These are phyloP conservation scores for Pandemis cinnamomeana DNA, from an alignment of 2,888 invertebrate genomes.

Conservation along the genomic window DNA sequence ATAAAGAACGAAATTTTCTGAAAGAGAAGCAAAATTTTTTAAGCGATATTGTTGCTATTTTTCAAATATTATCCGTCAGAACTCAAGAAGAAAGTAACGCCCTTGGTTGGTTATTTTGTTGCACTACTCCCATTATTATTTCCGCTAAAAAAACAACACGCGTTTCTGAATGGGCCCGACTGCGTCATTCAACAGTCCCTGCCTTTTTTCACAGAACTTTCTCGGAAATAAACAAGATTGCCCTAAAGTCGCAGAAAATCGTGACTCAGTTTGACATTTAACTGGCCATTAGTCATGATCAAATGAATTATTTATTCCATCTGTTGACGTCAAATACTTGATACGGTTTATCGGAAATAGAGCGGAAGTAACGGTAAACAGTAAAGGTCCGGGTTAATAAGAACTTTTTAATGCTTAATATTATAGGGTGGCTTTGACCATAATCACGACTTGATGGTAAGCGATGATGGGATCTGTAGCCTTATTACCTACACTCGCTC, in stretches of 20 bases:
- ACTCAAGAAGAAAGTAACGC: neutral
- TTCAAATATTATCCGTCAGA: neutral
- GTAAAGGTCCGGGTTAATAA: neutral
- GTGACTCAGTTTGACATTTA: constrained; percentile 28
- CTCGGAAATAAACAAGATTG: constrained; percentile 15
- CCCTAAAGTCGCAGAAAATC: constrained; percentile 36
- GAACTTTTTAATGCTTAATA: neutral
- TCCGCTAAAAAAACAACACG: constrained; percentile 19
- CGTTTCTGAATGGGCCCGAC: constrained; percentile 5
- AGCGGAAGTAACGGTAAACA: neutral
- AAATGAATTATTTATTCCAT: constrained; percentile 8
- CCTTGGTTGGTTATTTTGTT: neutral
- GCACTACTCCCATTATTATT: neutral
- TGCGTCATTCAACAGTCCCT: constrained; percentile 3
- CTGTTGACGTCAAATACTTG: constrained; percentile 23
- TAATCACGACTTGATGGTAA: too few species aligned
- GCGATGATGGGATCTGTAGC: too few species aligned
- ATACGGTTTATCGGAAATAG: constrained; percentile 9
- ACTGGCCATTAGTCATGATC: constrained; percentile 14
- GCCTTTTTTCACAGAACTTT: constrained; percentile 12
- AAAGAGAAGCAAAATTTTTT: neutral
- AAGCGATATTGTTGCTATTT: neutral
- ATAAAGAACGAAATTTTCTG: neutral
- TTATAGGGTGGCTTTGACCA: too few species aligned
- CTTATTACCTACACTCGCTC: too few species aligned